phyloP scores from a whole-genome alignment of 2,113 vertebrate species.

The Todiramphus chloris region DNA sequence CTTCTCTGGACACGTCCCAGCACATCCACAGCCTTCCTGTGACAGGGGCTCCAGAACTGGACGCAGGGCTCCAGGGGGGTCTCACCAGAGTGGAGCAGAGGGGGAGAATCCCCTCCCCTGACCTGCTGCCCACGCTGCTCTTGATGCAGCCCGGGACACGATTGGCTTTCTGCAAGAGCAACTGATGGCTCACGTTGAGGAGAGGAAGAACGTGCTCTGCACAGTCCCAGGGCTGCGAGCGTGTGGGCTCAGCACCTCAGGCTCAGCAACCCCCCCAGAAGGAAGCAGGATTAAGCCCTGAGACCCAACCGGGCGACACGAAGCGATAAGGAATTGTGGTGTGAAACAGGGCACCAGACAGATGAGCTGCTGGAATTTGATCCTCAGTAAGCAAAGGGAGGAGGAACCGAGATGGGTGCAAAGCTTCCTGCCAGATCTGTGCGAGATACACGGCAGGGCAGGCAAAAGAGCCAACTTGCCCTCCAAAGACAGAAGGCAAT shows the following conservation, averaged over 20 bases:
- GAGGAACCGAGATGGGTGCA: not conserved
- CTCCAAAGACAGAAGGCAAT: not conserved
- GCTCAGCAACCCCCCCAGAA: not conserved
- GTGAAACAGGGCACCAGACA: not conserved
- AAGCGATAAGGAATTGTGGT: accelerated
- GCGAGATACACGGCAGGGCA: accelerated
- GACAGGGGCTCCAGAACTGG: too few relatives aligned
- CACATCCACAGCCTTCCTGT: too few relatives aligned
- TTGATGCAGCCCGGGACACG: too few relatives aligned
- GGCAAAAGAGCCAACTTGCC: not conserved
- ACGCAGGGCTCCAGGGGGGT: too few relatives aligned
- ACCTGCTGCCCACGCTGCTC: too few relatives aligned
- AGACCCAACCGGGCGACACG: not conserved
- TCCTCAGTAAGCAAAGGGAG: not conserved
- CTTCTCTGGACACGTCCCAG: too few relatives aligned
- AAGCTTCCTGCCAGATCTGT: not conserved
- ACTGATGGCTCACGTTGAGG: too few relatives aligned
- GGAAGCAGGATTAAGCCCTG: not conserved
- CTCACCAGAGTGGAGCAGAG: too few relatives aligned
- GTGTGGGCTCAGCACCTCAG: not conserved
- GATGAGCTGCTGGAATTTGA: not conserved
- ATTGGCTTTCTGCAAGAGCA: too few relatives aligned
- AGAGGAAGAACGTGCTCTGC: not conserved
- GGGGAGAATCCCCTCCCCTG: too few relatives aligned
- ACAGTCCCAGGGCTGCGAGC: not conserved